Percentiles rank a stretch among this genome's conserved stretches.
These are phyloP conservation scores for Phyllotreta striolata DNA, from an alignment of 2,888 invertebrate species.

Conservation along the genomic window DNA sequence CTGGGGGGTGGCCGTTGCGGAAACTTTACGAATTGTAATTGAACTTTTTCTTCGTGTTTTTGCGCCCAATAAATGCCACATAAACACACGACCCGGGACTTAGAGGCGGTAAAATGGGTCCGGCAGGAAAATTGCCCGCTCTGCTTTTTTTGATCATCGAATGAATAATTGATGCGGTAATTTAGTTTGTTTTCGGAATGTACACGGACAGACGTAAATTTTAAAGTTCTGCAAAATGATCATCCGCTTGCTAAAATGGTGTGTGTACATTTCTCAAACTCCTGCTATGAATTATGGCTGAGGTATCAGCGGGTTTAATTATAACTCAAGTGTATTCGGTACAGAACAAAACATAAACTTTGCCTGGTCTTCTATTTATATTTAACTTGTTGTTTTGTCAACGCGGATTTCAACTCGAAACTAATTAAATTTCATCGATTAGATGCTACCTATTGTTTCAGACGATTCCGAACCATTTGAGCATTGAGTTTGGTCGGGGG, in stretches of 20 bases:
- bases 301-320: constrained; percentile 50
- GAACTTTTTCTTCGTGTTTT: constrained; percentile 17
- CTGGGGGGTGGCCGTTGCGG: constrained; percentile 11
- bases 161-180: too few relatives aligned
- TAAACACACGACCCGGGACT: constrained; percentile 9
- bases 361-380: constrained; percentile 48
- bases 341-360: constrained; percentile 37
- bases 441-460: constrained; percentile 16
- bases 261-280: constrained; percentile 45
- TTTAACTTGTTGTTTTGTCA: constrained; percentile 50
- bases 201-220: not conserved
- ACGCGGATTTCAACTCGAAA: constrained; percentile 31
- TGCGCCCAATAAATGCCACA: constrained; percentile 13
- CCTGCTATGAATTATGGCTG: constrained; percentile 45
- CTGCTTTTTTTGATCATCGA: too few relatives aligned
- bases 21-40: constrained; percentile 25
- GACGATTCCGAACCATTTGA: too few relatives aligned
- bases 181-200: too few relatives aligned
- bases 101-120: not conserved
- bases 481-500: too few relatives aligned
- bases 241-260: constrained; percentile 38
- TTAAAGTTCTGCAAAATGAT: constrained; percentile 21
- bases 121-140: not conserved
- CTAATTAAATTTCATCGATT: constrained; percentile 54
- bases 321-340: constrained; percentile 49